Evolutionary conservation across 2,888 invertebrate genomes (phyloP).

Genomic region (Iselma pallidipennis): DNA sequence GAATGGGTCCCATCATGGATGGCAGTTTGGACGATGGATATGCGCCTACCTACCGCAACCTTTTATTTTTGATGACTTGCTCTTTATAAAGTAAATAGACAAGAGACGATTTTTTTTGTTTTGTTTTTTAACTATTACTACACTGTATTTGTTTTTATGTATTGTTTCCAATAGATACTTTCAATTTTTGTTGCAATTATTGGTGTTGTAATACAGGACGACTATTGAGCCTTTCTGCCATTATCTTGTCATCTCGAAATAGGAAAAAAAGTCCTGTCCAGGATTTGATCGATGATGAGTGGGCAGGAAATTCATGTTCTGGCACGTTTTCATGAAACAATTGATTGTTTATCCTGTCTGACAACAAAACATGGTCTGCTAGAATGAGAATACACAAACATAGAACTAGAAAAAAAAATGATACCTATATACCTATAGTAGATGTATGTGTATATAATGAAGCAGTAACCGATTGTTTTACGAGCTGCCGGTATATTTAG

Average conservation of each 20-base stretch:
- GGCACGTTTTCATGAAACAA: constrained; percentile 32
- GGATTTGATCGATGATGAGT: constrained; percentile 32
- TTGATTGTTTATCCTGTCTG: constrained; percentile 32
- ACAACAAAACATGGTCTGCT: constrained; percentile 8
- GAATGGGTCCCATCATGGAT: constrained; percentile 18
- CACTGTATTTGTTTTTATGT: neutral
- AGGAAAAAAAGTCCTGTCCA: constrained; percentile 4
- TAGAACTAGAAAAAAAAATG: constrained; percentile 12
- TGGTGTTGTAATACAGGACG: too few relatives aligned
- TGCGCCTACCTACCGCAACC: constrained; percentile 21
- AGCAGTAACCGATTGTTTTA: constrained; percentile 23
- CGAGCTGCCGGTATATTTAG: constrained; percentile 33
- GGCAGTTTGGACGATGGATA: constrained; percentile 8
- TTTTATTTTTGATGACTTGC: constrained; percentile 42
- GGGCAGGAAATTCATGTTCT: constrained; percentile 28
- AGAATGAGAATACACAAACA: neutral
- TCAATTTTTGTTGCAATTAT: neutral
- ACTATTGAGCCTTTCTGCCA: neutral
- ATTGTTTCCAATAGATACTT: neutral
- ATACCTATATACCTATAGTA: neutral
- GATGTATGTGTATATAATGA: neutral
- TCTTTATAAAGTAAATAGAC: constrained; percentile 31
- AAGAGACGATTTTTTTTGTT: constrained; percentile 24
- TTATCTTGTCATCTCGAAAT: neutral
- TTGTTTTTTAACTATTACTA: constrained; percentile 18